phyloP scores from a whole-genome alignment of 2,888 invertebrate genomes.

The Balanococcus diminutus region DNA sequence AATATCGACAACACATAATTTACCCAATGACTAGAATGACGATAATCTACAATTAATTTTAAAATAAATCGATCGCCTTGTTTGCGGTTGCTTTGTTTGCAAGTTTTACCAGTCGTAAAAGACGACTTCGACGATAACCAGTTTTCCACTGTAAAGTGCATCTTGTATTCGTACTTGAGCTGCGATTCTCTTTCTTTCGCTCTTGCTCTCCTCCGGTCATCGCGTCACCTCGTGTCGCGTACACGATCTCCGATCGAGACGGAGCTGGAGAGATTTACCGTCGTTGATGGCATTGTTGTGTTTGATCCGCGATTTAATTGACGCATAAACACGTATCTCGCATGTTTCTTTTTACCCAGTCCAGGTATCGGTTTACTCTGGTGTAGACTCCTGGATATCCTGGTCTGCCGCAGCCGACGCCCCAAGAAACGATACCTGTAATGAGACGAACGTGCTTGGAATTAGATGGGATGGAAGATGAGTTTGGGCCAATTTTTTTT shows the following conservation, averaged over 20 bases:
- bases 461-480: no score
- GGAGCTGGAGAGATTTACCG: neutral
- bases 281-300: neutral
- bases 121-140: slow-evolving; percentile 11
- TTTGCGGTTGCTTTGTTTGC: neutral
- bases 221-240: no score
- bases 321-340: slow-evolving; percentile 72
- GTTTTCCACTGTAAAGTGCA: neutral
- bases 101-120: neutral
- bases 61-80: slow-evolving; percentile 15
- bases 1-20: slow-evolving; percentile 29
- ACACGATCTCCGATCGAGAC: no score
- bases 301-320: slow-evolving; percentile 48
- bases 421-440: slow-evolving; percentile 62
- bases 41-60: neutral
- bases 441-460: no score
- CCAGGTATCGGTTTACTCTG: slow-evolving; percentile 76
- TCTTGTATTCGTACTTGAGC: neutral
- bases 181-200: neutral
- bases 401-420: slow-evolving; percentile 66
- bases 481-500: no score
- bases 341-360: slow-evolving; percentile 74
- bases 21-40: slow-evolving; percentile 37
- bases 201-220: neutral
- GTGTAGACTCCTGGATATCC: slow-evolving; percentile 82